Percentiles rank a stretch among this genome's conserved stretches.
phyloP scores from a whole-genome alignment of 2,113 vertebrate genomes.

The Poeciliopsis occidentalis region DNA sequence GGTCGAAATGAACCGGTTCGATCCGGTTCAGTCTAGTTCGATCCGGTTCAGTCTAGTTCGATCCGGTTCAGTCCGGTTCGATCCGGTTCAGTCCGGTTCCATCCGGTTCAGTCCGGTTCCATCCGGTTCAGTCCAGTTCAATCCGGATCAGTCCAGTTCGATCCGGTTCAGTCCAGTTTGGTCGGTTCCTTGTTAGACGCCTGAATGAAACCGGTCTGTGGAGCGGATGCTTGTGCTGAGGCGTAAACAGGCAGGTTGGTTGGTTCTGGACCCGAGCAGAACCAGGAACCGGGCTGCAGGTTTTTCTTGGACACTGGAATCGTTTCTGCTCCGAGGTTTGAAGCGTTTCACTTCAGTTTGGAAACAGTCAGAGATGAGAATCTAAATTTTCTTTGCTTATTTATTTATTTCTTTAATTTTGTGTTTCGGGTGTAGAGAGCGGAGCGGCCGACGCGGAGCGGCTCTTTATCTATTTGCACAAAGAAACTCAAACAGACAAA shows the following conservation, averaged over 20 bases:
- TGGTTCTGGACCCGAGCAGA: neutral
- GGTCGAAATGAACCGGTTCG: too few relatives aligned
- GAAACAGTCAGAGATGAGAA: neutral
- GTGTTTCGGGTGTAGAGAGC: constrained; percentile 46
- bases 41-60: too few relatives aligned
- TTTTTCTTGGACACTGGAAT: constrained; percentile 35
- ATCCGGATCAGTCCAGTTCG: too few relatives aligned
- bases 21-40: too few relatives aligned
- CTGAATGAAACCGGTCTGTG: neutral
- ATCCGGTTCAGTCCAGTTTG: too few relatives aligned
- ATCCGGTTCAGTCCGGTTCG: too few relatives aligned
- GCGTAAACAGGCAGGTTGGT: neutral
- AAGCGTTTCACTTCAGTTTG: constrained; percentile 30
- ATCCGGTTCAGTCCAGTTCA: too few relatives aligned
- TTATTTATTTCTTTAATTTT: constrained; percentile 46
- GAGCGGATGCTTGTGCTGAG: neutral
- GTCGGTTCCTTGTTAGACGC: too few relatives aligned
- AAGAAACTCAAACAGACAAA: constrained; percentile 48
- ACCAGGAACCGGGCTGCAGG: neutral
- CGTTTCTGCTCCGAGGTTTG: neutral
- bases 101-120: too few relatives aligned
- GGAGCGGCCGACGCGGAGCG: constrained; percentile 19
- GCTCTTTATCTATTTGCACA: constrained; percentile 78
- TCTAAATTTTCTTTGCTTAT: constrained; percentile 15
- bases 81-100: too few relatives aligned